Evolutionary conservation across 1,140 invertebrate species (phyloP), one percentile per base, ranked within the genome.

Genomic region (Marisa cornuarietis): DNA sequence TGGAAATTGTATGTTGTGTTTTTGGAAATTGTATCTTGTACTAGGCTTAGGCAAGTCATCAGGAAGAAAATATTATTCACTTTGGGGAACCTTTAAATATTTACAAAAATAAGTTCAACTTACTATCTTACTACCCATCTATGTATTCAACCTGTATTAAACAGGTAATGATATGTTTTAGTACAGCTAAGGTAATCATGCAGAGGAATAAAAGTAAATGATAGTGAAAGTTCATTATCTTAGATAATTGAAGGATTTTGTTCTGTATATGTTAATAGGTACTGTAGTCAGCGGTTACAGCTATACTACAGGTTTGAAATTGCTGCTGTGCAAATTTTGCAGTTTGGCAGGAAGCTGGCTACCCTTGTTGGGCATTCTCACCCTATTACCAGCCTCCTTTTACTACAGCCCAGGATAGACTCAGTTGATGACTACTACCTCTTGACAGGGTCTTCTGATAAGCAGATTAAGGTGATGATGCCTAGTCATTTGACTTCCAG

Each of bases 391-490:
- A 85, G 85, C 63, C 71, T 88, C 71, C 71, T 87, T 52, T 78
- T 83, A 20, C 74, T 88, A 22, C 77, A 78, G 51, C 68, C 82
- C n/a, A 66, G 71, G 26, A 80, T 76, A 61, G 81, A 79, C 11
- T 79, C 66, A 71, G 73, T 71, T 75, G 83, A 82, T 42, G 72
- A 81, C 66, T 77, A 76, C 77, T 79, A 85, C 11, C 78, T 88
- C 16, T 66, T 84, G 68, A 87, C 87, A 26, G 87, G 86, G 42
- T 86, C 87, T 14, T 87, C 87, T 24, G 87, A 88, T 74, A 86
- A 85, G 81, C 85, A 85, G 31, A 86, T 88, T 24, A 84, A 83
- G 81, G 86, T 88, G 54, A 18, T 58, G 9, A 58, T 58, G 11
- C 54, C 16, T 58, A 58, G 16, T 9, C 11, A 14, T 58, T 18